These are phyloP conservation scores for Pachymerium ferrugineum DNA, from an alignment of 2,888 invertebrate species.

Conservation along the genomic window DNA sequence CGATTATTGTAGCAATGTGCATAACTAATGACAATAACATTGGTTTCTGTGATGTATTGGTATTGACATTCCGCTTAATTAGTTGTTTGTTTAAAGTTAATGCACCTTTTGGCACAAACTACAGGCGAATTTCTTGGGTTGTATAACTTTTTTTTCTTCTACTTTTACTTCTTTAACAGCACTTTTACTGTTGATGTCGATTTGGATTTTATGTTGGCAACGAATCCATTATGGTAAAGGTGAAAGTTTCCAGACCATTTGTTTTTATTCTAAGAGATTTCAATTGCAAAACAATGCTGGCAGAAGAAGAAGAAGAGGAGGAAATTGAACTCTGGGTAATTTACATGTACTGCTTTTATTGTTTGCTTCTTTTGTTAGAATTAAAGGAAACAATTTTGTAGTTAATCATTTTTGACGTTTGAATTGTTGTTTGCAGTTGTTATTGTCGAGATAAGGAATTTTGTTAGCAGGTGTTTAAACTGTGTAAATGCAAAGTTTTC, in stretches of 20 bases:
- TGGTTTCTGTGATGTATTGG: neutral
- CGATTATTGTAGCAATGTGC: constrained; percentile 2
- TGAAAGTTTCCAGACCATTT: neutral
- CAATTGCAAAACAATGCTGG: neutral
- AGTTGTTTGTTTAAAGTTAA: neutral
- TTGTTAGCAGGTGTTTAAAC: too few species aligned
- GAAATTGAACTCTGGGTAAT: neutral
- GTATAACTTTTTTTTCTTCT: too few species aligned
- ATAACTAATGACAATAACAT: neutral
- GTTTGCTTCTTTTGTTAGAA: too few species aligned
- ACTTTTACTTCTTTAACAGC: too few species aligned
- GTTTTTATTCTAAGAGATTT: neutral
- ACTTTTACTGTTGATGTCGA: neutral
- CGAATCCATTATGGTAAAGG: neutral
- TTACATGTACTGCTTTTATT: too few species aligned
- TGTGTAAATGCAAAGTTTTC: too few species aligned
- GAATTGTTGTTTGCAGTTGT: too few species aligned
- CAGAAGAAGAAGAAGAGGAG: neutral
- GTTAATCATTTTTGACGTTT: too few species aligned
- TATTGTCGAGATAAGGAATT: too few species aligned
- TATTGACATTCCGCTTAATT: neutral
- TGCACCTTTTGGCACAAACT: neutral
- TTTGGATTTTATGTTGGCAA: neutral
- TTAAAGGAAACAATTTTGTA: too few species aligned
- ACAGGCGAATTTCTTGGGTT: too few species aligned